Percentiles rank a stretch among this genome's conserved stretches.
Evolutionary conservation across 2,113 vertebrate genomes (phyloP).

Genomic region (Natator depressus): DNA sequence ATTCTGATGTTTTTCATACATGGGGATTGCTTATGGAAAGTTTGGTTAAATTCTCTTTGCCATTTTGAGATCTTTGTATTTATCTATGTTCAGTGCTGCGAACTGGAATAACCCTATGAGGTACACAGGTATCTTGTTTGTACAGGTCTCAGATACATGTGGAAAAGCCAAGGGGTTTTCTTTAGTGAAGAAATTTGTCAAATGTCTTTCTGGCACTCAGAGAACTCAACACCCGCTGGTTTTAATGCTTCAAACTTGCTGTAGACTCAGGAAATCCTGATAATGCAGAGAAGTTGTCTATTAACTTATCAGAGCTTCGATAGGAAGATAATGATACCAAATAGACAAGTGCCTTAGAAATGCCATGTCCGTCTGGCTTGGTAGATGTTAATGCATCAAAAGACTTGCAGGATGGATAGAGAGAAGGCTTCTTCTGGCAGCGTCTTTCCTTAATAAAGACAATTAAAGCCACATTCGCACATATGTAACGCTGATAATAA

Average conservation of each 20-base stretch:
- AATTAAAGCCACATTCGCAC: conserved; percentile 39
- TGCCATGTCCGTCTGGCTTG: background rate
- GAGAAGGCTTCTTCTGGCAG: conserved; percentile 29
- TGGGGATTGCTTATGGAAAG: background rate
- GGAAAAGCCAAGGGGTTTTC: background rate
- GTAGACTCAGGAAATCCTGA: conserved; percentile 2
- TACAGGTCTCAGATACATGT: too few relatives aligned
- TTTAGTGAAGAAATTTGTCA: background rate
- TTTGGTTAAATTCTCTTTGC: background rate
- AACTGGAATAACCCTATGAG: background rate
- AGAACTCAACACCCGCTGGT: background rate
- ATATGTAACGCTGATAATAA: conserved; percentile 23
- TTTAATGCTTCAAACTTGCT: background rate
- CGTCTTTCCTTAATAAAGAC: conserved; percentile 24
- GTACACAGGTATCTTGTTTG: background rate
- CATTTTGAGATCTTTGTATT: background rate
- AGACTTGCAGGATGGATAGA: background rate
- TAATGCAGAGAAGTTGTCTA: conserved; percentile 21
- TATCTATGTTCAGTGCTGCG: background rate
- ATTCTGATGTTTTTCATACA: background rate
- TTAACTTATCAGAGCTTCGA: background rate
- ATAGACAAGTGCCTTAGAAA: conserved; percentile 25
- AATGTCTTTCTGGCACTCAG: background rate
- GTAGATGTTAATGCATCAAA: background rate
- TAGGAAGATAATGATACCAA: background rate